These are phyloP conservation scores for Nephotettix cincticeps DNA, from an alignment of 1,140 invertebrate genomes.

Conservation along the genomic window DNA sequence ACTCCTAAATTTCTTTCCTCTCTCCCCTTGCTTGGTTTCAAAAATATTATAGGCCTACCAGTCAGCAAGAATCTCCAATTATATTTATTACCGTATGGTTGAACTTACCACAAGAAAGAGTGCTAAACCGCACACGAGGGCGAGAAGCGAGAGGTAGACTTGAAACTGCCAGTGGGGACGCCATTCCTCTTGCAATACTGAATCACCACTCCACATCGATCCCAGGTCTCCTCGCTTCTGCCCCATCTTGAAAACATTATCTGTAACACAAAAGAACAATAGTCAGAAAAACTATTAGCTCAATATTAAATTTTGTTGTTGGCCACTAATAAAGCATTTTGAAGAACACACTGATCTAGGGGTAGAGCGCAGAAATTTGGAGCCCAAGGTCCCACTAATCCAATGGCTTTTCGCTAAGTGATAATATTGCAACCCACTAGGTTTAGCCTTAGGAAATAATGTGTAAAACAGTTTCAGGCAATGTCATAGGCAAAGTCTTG, in stretches of 20 bases:
- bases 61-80: too few species aligned
- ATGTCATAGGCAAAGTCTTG: too few species aligned
- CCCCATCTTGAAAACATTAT: conserved; percentile 33
- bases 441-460: too few species aligned
- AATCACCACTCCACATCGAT: neutral
- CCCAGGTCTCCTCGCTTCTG: conserved; percentile 20
- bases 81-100: too few species aligned
- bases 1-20: too few species aligned
- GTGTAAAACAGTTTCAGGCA: too few species aligned
- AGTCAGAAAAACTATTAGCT: neutral
- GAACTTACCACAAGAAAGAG: conserved; percentile 31
- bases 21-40: too few species aligned
- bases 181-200: conserved; percentile 15
- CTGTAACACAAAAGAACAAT: conserved; percentile 20
- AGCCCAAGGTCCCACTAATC: too few species aligned
- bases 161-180: conserved; percentile 20
- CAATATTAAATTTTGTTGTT: neutral
- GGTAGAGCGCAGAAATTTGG: too few species aligned
- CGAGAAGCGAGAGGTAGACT: conserved; percentile 20
- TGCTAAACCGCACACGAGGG: conserved; percentile 24
- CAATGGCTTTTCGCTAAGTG: too few species aligned
- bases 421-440: too few species aligned
- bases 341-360: neutral
- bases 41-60: too few species aligned
- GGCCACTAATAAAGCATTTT: neutral